Conservation (phyloP, 2,888 invertebrate genomes). For the Aphodius sticticus region DNA sequence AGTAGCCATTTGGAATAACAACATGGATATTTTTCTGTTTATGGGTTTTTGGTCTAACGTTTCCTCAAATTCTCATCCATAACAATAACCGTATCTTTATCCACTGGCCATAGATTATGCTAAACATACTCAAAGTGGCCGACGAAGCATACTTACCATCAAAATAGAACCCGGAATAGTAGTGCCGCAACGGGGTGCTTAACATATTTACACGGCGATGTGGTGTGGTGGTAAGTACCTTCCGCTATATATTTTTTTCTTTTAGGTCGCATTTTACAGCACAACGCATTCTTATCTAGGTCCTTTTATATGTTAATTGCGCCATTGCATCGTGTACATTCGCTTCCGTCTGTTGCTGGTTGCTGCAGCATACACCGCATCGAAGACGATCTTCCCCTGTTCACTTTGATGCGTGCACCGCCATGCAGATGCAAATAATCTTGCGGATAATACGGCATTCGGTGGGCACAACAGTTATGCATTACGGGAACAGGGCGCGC, state of each 20-base stretch:
- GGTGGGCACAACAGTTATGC: not conserved
- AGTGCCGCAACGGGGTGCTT: not conserved
- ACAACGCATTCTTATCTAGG: not conserved
- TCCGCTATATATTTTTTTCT: not conserved
- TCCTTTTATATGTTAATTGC: not conserved
- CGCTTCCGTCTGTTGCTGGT: not conserved
- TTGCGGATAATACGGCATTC: not conserved
- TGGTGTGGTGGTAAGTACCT: constrained; percentile 4
- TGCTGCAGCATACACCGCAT: not conserved
- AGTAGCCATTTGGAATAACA: too few species aligned
- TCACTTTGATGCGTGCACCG: not conserved
- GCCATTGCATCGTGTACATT: not conserved
- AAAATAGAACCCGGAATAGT: not conserved
- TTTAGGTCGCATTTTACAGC: not conserved
- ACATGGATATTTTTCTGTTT: too few species aligned
- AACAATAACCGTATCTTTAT: not conserved
- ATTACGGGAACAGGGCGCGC: not conserved
- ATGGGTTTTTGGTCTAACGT: too few species aligned
- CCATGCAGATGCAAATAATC: constrained; percentile 4
- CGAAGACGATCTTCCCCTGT: not conserved
- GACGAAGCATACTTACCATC: not conserved
- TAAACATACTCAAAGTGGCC: not conserved
- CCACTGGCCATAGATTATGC: not conserved
- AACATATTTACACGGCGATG: not conserved
- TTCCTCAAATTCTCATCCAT: not conserved